Evolutionary conservation across 2,888 invertebrate genomes (phyloP).

Genomic region (Rhagonycha lutea): DNA sequence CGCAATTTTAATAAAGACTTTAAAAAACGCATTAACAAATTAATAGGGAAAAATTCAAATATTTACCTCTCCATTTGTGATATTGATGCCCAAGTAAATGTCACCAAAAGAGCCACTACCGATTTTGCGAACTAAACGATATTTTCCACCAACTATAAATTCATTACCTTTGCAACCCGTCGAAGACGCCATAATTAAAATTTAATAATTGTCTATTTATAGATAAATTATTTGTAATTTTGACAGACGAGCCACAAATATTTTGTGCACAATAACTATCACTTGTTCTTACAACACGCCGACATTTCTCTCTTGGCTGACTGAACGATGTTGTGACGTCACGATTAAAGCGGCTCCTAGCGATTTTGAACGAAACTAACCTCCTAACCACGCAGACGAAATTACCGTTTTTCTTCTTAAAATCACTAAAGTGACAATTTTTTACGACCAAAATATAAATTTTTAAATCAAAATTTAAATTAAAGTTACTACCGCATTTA

Average conservation of each 20-base stretch:
- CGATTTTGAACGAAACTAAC: slow-evolving; percentile 18
- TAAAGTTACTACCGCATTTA: neutral
- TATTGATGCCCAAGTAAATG: slow-evolving; percentile 94
- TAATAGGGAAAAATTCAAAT: slow-evolving; percentile 6
- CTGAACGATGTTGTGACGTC: slow-evolving; percentile 52
- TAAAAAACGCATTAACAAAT: neutral
- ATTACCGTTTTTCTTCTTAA: neutral
- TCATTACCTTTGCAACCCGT: slow-evolving; percentile 61
- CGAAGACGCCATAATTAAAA: slow-evolving; percentile 53
- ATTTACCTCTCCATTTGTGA: slow-evolving; percentile 85
- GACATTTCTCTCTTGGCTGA: slow-evolving; percentile 59
- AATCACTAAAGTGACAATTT: neutral
- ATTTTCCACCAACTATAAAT: slow-evolving; percentile 88
- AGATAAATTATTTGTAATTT: slow-evolving; percentile 51
- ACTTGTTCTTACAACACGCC: slow-evolving; percentile 60
- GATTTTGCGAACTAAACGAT: slow-evolving; percentile 94
- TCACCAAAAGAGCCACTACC: slow-evolving; percentile 99
- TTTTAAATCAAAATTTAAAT: neutral
- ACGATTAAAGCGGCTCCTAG: slow-evolving; percentile 29
- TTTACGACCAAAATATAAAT: neutral
- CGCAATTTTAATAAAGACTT: neutral
- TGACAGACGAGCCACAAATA: slow-evolving; percentile 52
- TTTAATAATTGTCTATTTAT: slow-evolving; percentile 48
- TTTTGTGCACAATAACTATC: slow-evolving; percentile 55
- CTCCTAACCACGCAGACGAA: neutral